Evolutionary conservation across 2,113 vertebrate species (phyloP).

Genomic region (Siniperca chuatsi): DNA sequence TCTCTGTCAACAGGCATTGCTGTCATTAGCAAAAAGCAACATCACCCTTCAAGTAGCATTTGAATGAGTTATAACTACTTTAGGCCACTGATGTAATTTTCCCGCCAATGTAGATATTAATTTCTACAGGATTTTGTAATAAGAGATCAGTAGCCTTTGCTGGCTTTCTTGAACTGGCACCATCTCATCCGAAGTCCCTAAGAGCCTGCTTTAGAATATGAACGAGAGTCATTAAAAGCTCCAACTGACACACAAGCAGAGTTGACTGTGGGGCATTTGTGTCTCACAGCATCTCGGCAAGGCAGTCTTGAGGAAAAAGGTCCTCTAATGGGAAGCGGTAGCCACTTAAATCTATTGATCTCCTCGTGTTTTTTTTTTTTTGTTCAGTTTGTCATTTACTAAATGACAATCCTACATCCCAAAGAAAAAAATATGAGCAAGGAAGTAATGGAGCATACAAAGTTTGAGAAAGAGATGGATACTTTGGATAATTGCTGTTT

Average conservation of each 20-base stretch:
- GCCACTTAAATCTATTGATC: too few relatives aligned
- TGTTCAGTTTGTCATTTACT: neutral
- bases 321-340: too few relatives aligned
- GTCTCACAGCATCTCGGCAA: neutral
- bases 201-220: constrained; percentile 17
- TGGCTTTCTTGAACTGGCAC: neutral
- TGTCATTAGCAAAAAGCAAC: neutral
- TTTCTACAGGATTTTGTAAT: neutral
- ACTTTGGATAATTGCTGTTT: neutral
- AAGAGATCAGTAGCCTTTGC: constrained; percentile 20
- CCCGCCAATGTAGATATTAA: neutral
- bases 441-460: too few relatives aligned
- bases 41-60: neutral
- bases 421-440: neutral
- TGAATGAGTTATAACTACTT: neutral
- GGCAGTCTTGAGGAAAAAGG: neutral
- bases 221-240: constrained; percentile 37
- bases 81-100: neutral
- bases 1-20: constrained; percentile 6
- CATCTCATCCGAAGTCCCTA: neutral
- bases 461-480: neutral
- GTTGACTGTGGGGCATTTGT: constrained; percentile 6
- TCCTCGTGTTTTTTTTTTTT: neutral
- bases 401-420: neutral
- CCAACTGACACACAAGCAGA: neutral